Percentiles rank a stretch among this genome's conserved stretches.
phyloP scores from a whole-genome alignment of 2,888 invertebrate species.

The Eueremaeus valkanovi region DNA sequence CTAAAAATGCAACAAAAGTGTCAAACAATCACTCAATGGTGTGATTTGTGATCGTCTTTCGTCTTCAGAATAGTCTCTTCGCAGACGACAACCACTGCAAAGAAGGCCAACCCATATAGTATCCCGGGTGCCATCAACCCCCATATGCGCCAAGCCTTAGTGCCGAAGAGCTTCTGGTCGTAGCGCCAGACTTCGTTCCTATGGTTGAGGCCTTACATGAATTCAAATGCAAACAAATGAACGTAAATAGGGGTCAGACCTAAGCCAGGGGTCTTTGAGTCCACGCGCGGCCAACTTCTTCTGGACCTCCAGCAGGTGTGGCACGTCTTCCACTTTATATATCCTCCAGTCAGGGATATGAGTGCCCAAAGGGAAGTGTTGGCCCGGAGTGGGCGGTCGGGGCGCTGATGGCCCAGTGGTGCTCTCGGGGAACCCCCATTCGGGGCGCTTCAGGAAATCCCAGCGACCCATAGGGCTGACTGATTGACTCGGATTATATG shows the following conservation, averaged over 20 bases:
- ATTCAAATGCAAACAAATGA: not conserved
- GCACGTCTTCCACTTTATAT: constrained; percentile 68
- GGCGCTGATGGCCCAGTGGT: not conserved
- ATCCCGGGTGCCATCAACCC: constrained; percentile 3
- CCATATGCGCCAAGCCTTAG: not conserved
- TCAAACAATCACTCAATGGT: not conserved
- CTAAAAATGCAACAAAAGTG: not conserved
- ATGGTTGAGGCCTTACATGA: constrained; percentile 45
- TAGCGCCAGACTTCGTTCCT: constrained; percentile 82
- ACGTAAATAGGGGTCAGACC: constrained; percentile 53
- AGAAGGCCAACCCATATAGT: constrained; percentile 26
- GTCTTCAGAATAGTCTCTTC: constrained; percentile 17
- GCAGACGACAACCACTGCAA: constrained; percentile 28
- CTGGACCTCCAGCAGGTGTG: constrained; percentile 63
- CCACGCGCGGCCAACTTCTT: constrained; percentile 66
- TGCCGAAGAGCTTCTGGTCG: constrained; percentile 51
- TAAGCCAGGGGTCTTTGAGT: constrained; percentile 78
- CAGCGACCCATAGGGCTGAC: not conserved
- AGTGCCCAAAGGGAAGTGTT: constrained; percentile 30
- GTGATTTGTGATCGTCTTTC: not conserved
- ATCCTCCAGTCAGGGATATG: constrained; percentile 64
- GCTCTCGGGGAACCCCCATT: constrained; percentile 15
- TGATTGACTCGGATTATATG: not conserved
- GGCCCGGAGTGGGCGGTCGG: constrained; percentile 35
- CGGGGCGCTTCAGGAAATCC: not conserved